A percentile compares a stretch with the other conserved stretches of the same genome.
Evolutionary conservation across 1,140 invertebrate species (phyloP).

Genomic region (Schlechtendalia chinensis): DNA sequence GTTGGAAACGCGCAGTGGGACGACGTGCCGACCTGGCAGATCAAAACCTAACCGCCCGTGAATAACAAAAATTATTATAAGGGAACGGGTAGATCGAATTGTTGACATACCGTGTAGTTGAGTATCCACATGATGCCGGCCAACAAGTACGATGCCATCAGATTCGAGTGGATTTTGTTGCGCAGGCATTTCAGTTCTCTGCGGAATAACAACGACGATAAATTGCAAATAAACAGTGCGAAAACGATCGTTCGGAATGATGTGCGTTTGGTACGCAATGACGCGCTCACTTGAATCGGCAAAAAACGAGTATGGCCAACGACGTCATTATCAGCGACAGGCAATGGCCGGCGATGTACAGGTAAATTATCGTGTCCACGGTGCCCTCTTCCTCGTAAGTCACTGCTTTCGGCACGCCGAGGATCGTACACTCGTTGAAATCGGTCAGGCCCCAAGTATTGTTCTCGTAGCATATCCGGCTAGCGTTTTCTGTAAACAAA

Average conservation of each 20-base stretch:
- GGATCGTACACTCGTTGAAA: slow-evolving; percentile 17
- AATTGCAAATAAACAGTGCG: too few species aligned
- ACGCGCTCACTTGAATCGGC: slow-evolving; percentile 30
- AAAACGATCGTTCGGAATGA: too few species aligned
- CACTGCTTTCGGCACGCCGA: neutral
- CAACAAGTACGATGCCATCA: slow-evolving; percentile 34
- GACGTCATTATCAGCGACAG: slow-evolving; percentile 33
- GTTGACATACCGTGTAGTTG: slow-evolving; percentile 22
- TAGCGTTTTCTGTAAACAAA: slow-evolving; percentile 33
- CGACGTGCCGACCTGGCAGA: too few species aligned
- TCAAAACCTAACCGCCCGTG: too few species aligned
- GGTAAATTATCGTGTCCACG: slow-evolving; percentile 32
- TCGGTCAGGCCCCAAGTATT: slow-evolving; percentile 42
- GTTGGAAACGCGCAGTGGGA: too few species aligned
- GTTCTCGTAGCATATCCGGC: slow-evolving; percentile 41
- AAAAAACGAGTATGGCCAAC: slow-evolving; percentile 30
- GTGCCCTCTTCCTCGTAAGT: slow-evolving; percentile 32
- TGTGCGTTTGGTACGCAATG: too few species aligned
- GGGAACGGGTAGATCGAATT: neutral
- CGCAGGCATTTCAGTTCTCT: slow-evolving; percentile 44
- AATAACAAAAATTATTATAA: too few species aligned
- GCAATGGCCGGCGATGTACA: slow-evolving; percentile 42
- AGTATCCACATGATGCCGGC: slow-evolving; percentile 43
- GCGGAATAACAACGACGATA: neutral
- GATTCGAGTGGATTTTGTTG: slow-evolving; percentile 39